Conservation (phyloP, 2,797 vertebrate genomes). For the Acipenser oxyrinchus region DNA sequence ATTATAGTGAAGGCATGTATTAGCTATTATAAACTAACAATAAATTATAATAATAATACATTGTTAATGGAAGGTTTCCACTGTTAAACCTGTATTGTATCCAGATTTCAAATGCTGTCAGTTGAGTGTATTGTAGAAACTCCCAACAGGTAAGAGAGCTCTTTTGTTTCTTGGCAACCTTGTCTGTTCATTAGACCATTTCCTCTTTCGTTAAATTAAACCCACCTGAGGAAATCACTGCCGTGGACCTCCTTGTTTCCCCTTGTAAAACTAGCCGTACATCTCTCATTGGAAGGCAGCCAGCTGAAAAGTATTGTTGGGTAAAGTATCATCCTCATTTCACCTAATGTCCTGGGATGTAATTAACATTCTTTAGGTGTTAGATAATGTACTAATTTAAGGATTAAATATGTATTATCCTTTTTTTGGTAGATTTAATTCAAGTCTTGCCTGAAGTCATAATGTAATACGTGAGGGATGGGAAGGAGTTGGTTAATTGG, state of each 20-base stretch:
- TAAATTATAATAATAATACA: too few relatives aligned
- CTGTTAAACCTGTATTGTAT: too few relatives aligned
- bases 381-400: conserved; percentile 14
- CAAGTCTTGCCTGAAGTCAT: conserved; percentile 10
- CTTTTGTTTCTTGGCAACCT: too few relatives aligned
- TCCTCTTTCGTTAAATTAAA: neutral
- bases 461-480: conserved; percentile 2
- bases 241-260: neutral
- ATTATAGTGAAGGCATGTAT: too few relatives aligned
- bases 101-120: too few relatives aligned
- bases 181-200: neutral
- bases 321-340: conserved; percentile 4
- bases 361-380: conserved; percentile 9
- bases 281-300: neutral
- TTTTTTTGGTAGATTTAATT: conserved; percentile 15
- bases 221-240: neutral
- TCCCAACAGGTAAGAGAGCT: too few relatives aligned
- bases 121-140: too few relatives aligned
- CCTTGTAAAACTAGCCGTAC: neutral
- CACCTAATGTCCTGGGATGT: neutral
- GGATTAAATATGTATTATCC: conserved; percentile 21
- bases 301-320: neutral
- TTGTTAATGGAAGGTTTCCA: too few relatives aligned
- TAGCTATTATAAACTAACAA: too few relatives aligned
- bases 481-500: neutral